These are phyloP conservation scores for Gobiocypris rarus DNA, from an alignment of 2,113 vertebrate species.

Conservation along the genomic window DNA sequence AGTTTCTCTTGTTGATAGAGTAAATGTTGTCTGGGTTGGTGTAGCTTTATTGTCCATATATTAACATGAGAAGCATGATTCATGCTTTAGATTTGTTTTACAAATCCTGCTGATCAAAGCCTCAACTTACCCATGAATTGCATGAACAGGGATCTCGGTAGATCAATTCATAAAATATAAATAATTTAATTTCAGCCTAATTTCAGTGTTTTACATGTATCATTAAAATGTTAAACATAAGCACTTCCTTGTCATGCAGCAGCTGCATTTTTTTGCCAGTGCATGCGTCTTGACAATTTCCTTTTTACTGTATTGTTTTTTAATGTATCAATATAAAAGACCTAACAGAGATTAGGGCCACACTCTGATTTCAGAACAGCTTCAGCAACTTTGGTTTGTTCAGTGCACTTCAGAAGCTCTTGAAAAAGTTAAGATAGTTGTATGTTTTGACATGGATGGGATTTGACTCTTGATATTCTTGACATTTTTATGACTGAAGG, in stretches of 20 bases:
- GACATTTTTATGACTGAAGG: background rate
- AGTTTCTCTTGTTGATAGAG: background rate
- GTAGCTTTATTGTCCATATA: constrained; percentile 56
- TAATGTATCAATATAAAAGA: background rate
- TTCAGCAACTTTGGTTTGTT: background rate
- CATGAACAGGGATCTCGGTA: constrained; percentile 67
- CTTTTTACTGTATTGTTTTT: constrained; percentile 7
- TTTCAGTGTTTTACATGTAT: constrained; percentile 65
- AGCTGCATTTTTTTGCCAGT: constrained; percentile 6
- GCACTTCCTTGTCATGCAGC: constrained; percentile 10
- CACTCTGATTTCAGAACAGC: background rate
- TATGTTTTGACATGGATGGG: background rate
- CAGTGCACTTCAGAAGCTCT: background rate
- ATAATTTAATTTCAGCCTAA: constrained; percentile 65
- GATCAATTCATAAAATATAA: constrained; percentile 71
- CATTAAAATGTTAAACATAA: too few relatives aligned
- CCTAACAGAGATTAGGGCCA: background rate
- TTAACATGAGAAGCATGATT: constrained; percentile 49
- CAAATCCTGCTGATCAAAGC: constrained; percentile 67
- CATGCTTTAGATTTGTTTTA: constrained; percentile 68
- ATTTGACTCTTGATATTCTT: background rate
- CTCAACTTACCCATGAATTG: constrained; percentile 67
- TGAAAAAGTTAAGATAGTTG: background rate
- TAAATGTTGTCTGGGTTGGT: constrained; percentile 33
- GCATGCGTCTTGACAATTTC: constrained; percentile 30